phyloP scores from a whole-genome alignment of 2,888 invertebrate genomes.

The Lepeophtheirus nordmannii region DNA sequence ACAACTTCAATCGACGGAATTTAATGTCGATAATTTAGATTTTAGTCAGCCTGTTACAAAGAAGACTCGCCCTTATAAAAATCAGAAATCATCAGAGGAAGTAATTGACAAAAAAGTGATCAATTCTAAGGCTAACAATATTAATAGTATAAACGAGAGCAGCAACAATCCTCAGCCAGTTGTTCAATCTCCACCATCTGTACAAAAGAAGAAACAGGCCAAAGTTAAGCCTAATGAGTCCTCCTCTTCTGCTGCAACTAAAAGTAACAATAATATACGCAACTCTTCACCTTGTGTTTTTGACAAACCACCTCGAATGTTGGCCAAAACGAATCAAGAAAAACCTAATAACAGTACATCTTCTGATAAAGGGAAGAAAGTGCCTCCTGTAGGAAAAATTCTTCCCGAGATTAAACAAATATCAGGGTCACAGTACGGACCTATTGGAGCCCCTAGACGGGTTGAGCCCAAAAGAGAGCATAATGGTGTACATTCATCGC shows the following conservation, averaged over 20 bases:
- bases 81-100: constrained; percentile 26
- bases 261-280: not conserved
- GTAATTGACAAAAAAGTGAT: constrained; percentile 17
- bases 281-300: not conserved
- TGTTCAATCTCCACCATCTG: constrained; percentile 14
- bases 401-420: constrained; percentile 27
- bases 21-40: not conserved
- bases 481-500: constrained; percentile 9
- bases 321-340: not conserved
- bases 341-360: not conserved
- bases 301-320: not conserved
- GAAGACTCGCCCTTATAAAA: constrained; percentile 25
- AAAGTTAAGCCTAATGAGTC: constrained; percentile 17
- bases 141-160: constrained; percentile 20
- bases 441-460: constrained; percentile 12
- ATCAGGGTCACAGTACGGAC: constrained; percentile 20
- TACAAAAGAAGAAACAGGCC: constrained; percentile 26
- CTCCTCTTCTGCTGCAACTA: constrained; percentile 10
- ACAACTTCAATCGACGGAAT: too few relatives aligned
- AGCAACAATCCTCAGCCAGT: constrained; percentile 13
- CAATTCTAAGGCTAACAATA: not conserved
- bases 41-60: not conserved
- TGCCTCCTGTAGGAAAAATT: constrained; percentile 28
- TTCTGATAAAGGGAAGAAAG: constrained; percentile 18
- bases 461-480: constrained; percentile 22